Conservation (phyloP, 2,797 vertebrate genomes). For the Uromys caudimaculatus region DNA sequence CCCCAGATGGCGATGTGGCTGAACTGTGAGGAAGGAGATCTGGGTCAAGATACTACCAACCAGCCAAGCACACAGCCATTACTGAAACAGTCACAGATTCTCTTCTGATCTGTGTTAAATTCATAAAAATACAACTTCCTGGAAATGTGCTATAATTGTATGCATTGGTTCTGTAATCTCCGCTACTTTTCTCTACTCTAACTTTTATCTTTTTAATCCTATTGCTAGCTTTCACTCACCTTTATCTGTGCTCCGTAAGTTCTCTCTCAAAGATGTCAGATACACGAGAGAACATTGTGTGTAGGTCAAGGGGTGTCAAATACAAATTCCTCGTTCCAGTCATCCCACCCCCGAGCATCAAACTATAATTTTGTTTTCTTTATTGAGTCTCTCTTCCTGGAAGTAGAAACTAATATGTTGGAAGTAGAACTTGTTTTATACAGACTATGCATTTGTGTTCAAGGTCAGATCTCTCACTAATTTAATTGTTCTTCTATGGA, state of each 20-base stretch:
- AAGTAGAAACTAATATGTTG: background rate
- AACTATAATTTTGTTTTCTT: background rate
- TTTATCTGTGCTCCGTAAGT: background rate
- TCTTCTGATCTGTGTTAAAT: background rate
- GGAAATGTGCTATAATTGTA: background rate
- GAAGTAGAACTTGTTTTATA: slow-evolving; percentile 18
- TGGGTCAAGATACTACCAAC: background rate
- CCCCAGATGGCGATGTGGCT: slow-evolving; percentile 99
- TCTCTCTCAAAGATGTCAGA: background rate
- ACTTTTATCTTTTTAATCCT: background rate
- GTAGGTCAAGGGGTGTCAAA: background rate
- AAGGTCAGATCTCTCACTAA: slow-evolving; percentile 1
- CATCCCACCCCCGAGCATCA: background rate
- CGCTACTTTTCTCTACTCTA: background rate
- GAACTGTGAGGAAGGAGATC: slow-evolving; percentile 89
- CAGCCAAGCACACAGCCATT: background rate
- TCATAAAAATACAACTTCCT: slow-evolving; percentile 25
- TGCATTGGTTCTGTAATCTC: too few species aligned
- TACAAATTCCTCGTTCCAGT: background rate
- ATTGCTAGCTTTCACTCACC: background rate
- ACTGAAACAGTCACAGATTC: background rate
- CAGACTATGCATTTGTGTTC: background rate
- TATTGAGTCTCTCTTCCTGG: background rate
- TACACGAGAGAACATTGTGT: background rate
- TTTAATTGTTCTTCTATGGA: background rate